Conservation (phyloP, 35 echinoderm and acorn worm genomes). For the Apostichopus parvimensis region DNA sequence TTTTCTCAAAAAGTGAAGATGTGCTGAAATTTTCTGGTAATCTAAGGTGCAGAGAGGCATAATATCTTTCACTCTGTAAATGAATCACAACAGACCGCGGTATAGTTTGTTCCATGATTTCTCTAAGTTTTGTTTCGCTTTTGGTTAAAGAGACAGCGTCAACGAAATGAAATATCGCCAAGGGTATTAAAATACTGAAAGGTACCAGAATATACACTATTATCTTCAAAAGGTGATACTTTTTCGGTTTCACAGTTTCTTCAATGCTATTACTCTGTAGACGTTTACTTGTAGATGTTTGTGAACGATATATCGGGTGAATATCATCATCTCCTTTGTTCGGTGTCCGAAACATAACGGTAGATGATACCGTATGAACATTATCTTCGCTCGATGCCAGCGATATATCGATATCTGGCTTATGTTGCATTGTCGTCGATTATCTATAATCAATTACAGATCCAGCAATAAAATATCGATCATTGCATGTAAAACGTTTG, state of each 20-base stretch:
- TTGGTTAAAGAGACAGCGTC: conserved; percentile 10
- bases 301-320: background rate
- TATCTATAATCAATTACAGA: too few species aligned
- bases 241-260: background rate
- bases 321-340: background rate
- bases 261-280: background rate
- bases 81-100: background rate
- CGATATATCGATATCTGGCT: background rate
- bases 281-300: background rate
- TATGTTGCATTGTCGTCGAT: background rate
- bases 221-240: background rate
- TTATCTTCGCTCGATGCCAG: background rate
- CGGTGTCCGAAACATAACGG: background rate
- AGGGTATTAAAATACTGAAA: conserved; percentile 10
- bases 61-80: conserved; percentile 15
- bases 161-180: background rate
- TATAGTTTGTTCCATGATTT: background rate
- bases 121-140: background rate
- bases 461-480: too few species aligned
- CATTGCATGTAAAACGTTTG: background rate
- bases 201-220: background rate
- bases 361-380: background rate
- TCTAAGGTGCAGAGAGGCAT: background rate
- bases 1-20: background rate
- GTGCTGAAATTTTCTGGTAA: background rate